These are phyloP conservation scores for Aleiodes testaceus DNA, from an alignment of 2,888 invertebrate genomes.

Conservation along the genomic window DNA sequence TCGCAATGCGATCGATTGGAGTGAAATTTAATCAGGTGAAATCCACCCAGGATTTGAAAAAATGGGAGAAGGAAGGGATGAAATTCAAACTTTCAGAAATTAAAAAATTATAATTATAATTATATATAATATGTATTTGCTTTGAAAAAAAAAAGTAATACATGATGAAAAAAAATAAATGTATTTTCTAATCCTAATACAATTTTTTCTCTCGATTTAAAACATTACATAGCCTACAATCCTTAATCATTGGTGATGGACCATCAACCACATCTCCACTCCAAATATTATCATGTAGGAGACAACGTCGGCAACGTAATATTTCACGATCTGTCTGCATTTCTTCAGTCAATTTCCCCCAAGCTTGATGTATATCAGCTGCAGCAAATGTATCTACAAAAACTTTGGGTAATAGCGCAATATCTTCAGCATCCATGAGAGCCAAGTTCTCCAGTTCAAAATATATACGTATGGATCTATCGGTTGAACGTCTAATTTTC, in stretches of 20 bases:
- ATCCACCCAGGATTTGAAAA: no score
- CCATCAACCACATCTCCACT: no score
- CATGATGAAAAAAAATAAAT: neutral
- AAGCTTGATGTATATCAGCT: neutral
- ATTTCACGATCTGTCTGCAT: neutral
- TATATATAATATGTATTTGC: no score
- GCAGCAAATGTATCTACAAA: neutral
- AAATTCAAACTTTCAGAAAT: no score
- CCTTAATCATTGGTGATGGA: neutral
- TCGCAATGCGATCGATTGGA: no score
- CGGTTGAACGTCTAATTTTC: neutral
- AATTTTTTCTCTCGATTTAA: no score
- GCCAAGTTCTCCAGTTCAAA: neutral
- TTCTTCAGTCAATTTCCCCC: constrained; percentile 1
- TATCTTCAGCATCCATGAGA: neutral
- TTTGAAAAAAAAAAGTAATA: no score
- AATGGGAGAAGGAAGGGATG: no score
- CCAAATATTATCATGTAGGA: no score
- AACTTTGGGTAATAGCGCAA: neutral
- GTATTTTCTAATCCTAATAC: neutral
- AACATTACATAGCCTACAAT: neutral
- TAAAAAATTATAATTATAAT: no score
- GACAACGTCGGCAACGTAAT: no score
- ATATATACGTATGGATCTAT: neutral
- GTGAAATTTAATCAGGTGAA: no score